Evolutionary conservation across 2,113 vertebrate genomes (phyloP).

Genomic region (Clarias magur): DNA sequence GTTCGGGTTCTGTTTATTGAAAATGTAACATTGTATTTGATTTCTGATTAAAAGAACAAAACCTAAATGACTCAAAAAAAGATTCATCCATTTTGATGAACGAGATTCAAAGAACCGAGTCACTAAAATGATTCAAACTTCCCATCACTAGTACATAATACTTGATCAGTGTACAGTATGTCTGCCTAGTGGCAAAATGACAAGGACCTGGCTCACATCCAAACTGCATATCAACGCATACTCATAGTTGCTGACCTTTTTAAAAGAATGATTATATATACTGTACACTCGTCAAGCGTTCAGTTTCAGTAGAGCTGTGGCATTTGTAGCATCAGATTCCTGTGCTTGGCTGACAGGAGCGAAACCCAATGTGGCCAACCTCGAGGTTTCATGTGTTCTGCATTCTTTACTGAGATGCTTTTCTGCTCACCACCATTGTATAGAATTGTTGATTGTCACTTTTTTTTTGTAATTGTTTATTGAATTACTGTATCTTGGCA

Average conservation of each 20-base stretch:
- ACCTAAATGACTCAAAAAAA: too few species aligned
- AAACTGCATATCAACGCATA: neutral
- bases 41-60: too few species aligned
- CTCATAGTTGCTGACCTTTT: neutral
- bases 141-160: too few species aligned
- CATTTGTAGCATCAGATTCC: neutral
- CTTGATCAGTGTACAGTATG: neutral
- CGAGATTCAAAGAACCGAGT: too few species aligned
- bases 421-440: neutral
- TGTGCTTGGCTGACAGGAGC: neutral
- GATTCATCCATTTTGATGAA: too few species aligned
- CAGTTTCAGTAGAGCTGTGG: neutral
- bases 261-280: neutral
- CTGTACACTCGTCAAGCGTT: neutral
- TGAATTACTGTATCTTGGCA: neutral
- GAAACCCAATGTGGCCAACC: neutral
- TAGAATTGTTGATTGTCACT: neutral
- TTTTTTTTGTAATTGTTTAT: too few species aligned
- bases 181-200: neutral
- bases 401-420: neutral
- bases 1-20: too few species aligned
- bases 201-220: neutral
- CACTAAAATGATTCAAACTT: too few species aligned
- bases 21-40: too few species aligned
- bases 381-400: neutral